A percentile compares a stretch with the other conserved stretches of the same genome.
Conservation (phyloP, 2,113 vertebrate species). For the Phyllostomus hastatus region DNA sequence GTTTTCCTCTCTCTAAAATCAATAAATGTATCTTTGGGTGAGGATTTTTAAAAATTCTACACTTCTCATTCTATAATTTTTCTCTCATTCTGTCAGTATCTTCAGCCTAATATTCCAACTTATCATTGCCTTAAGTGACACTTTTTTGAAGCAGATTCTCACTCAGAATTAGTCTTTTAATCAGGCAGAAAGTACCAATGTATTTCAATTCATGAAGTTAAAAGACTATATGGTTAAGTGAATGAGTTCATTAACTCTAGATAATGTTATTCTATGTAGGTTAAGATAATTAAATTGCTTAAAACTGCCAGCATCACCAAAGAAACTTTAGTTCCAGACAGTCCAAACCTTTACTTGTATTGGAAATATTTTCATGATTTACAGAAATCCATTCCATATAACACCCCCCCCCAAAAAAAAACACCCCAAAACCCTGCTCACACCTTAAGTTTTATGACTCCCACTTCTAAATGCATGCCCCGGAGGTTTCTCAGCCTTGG, state of each 20-base stretch:
- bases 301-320: background rate
- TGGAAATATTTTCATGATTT: background rate
- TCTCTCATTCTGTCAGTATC: background rate
- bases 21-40: too few species aligned
- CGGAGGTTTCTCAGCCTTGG: background rate
- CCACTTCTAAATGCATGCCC: background rate
- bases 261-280: background rate
- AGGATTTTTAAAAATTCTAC: background rate
- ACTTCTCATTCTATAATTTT: background rate
- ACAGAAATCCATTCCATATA: constrained; percentile 2
- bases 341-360: background rate
- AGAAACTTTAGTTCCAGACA: background rate
- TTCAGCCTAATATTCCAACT: constrained; percentile 5
- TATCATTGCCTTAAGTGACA: background rate
- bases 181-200: background rate
- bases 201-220: background rate
- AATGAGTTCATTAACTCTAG: background rate
- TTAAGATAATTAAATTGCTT: background rate
- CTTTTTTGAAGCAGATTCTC: background rate
- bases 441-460: background rate
- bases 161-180: background rate
- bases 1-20: too few species aligned
- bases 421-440: background rate
- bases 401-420: background rate
- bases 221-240: background rate